phyloP scores from a whole-genome alignment of 2,113 vertebrate species.

The Paracanthobrama guichenoti region DNA sequence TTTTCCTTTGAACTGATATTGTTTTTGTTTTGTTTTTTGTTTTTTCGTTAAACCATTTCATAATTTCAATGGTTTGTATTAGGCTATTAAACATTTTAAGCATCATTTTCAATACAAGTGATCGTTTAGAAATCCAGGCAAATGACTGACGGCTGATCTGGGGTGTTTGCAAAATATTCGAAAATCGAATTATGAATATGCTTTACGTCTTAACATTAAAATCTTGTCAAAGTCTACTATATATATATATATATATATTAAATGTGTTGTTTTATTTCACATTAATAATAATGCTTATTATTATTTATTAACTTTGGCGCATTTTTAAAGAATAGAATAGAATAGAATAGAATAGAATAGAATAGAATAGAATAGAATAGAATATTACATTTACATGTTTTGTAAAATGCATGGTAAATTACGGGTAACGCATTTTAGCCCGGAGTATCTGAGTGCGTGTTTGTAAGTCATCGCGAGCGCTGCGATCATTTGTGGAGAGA shows the following conservation, averaged over 20 bases:
- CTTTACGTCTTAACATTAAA: neutral
- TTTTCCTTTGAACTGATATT: neutral
- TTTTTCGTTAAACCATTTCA: neutral
- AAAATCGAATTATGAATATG: neutral
- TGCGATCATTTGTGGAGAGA: slow-evolving; percentile 79
- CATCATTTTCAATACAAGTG: neutral
- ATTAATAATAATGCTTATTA: neutral
- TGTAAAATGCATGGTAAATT: neutral
- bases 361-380: neutral
- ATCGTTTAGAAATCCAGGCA: neutral
- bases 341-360: neutral
- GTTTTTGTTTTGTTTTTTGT: neutral
- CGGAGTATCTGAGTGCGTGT: neutral
- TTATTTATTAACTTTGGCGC: neutral
- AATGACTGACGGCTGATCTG: neutral
- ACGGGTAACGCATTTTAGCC: too few species aligned
- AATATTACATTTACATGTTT: neutral
- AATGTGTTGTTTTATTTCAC: neutral
- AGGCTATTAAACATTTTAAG: neutral
- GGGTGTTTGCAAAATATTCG: neutral
- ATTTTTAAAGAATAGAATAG: neutral
- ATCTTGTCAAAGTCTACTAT: neutral
- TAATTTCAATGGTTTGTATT: neutral
- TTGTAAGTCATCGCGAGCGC: slow-evolving; percentile 62
- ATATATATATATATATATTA: too few species aligned